Base-by-base conservation (phyloP, 2,797 vertebrate species). In the Sternotherus odoratus region DNA sequence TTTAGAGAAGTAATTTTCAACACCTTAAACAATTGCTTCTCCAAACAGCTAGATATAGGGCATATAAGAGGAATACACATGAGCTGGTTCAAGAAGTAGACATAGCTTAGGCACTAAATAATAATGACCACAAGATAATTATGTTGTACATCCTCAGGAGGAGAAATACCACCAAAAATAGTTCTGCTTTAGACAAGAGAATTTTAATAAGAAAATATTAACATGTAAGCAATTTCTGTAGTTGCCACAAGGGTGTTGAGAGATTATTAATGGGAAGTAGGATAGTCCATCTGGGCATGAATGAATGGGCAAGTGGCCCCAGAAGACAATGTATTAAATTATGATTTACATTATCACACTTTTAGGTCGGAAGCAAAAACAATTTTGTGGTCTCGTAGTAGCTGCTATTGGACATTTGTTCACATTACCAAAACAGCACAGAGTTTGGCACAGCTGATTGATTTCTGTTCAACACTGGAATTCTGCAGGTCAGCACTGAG, bases 21-120 rank as follows among this genome's bases (percentile, higher is more conserved):
- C 77, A 88, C 54, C 92, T 85, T 39, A 81, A 88, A 81, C 17
- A 74, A 26, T 79, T 93, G 82, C 43, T 75, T 92, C 15, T 39
- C 51, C n/a, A 84, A 36, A 36, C 48, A 78, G 84, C 23, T 57
- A 53, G n/a, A 82, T 78, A 82, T 91, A 33, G 69, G 23, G 13
- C 26, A 92, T 46, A 69, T 60, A 82, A 33, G 43, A 87, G 36
- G 2, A 75, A 13, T 0, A 3, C 91, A 60, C n/a, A 86, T 78
- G 12, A 89, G 30, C 39, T 75, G 23, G 36, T 43, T 46, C 43
- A 28, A 48, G 12, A 48, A 28, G 26, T 5, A 30, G 43, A 15
- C 39, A 48, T 75, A 75, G 43, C 26, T 17, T 46, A 48, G 26
- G 24, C 6, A 48, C 72, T 48, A 75, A 48, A 48, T 60, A 77